phyloP scores from a whole-genome alignment of 1,140 invertebrate genomes.

The Drosophila sulfurigaster region DNA sequence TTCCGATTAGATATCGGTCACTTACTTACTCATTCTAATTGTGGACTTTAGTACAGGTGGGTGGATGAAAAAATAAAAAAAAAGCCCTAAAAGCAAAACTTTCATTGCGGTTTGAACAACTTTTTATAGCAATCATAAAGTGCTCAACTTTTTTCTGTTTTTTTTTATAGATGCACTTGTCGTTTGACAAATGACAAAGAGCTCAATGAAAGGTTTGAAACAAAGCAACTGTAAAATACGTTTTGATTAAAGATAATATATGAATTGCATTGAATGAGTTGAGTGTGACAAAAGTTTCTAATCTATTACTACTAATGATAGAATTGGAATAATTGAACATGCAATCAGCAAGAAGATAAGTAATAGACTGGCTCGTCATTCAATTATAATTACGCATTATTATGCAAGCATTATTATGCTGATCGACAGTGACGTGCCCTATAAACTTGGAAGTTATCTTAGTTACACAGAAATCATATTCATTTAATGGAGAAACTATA shows the following conservation, averaged over 20 bases:
- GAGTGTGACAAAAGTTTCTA: constrained; percentile 16
- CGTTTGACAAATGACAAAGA: neutral
- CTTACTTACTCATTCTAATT: constrained; percentile 34
- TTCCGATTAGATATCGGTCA: constrained; percentile 37
- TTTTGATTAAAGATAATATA: constrained; percentile 6
- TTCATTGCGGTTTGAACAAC: constrained; percentile 5
- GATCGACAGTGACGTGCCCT: neutral
- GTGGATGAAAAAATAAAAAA: neutral
- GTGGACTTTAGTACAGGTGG: constrained; percentile 28
- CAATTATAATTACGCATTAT: constrained; percentile 6
- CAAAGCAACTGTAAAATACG: constrained; percentile 2
- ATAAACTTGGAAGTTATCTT: neutral
- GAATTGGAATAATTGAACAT: neutral
- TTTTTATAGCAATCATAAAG: constrained; percentile 33
- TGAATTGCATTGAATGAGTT: constrained; percentile 32
- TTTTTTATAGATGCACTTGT: constrained; percentile 10
- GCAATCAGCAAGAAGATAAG: constrained; percentile 13
- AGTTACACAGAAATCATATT: too few relatives aligned
- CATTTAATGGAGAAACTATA: too few relatives aligned
- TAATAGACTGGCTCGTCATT: constrained; percentile 16
- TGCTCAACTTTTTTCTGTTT: neutral
- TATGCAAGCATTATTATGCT: neutral
- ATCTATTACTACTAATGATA: constrained; percentile 18
- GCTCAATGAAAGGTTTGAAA: constrained; percentile 19
- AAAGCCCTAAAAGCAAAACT: constrained; percentile 5